Evolutionary conservation across 2,113 vertebrate genomes (phyloP).

Genomic region (Zosterops pallidus): DNA sequence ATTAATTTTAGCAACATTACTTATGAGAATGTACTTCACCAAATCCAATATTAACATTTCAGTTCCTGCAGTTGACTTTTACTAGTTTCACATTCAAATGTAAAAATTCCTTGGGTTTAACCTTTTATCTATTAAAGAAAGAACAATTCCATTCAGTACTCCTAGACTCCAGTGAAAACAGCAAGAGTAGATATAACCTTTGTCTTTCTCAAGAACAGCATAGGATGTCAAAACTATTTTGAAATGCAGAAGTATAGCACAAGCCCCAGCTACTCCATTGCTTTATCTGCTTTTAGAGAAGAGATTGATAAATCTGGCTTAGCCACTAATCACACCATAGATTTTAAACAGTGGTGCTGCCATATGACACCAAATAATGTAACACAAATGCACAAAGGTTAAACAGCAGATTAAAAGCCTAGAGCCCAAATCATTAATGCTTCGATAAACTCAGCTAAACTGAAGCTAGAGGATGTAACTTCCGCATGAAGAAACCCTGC

Average conservation of each 20-base stretch:
- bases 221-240: conserved; percentile 66
- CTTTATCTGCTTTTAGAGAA: conserved; percentile 66
- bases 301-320: conserved; percentile 66
- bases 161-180: conserved; percentile 73
- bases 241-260: conserved; percentile 65
- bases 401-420: conserved; percentile 77
- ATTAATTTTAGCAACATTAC: conserved; percentile 63
- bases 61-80: conserved; percentile 73
- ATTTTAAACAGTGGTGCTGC: conserved; percentile 67
- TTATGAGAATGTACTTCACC: not conserved
- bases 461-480: conserved; percentile 71
- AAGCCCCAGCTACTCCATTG: conserved; percentile 62
- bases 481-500: conserved; percentile 69
- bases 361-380: conserved; percentile 66
- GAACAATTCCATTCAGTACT: conserved; percentile 73
- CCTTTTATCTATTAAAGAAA: conserved; percentile 74
- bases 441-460: conserved; percentile 72
- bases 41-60: conserved; percentile 70
- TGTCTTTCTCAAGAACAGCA: conserved; percentile 70
- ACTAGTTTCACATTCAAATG: conserved; percentile 76
- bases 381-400: conserved; percentile 73
- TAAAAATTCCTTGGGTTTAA: conserved; percentile 76
- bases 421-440: conserved; percentile 66
- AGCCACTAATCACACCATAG: conserved; percentile 59
- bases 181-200: conserved; percentile 73